A percentile compares a stretch with the other conserved stretches of the same genome.
These are phyloP conservation scores for Nothocercus julius DNA, from an alignment of 2,113 vertebrate genomes.

Conservation along the genomic window DNA sequence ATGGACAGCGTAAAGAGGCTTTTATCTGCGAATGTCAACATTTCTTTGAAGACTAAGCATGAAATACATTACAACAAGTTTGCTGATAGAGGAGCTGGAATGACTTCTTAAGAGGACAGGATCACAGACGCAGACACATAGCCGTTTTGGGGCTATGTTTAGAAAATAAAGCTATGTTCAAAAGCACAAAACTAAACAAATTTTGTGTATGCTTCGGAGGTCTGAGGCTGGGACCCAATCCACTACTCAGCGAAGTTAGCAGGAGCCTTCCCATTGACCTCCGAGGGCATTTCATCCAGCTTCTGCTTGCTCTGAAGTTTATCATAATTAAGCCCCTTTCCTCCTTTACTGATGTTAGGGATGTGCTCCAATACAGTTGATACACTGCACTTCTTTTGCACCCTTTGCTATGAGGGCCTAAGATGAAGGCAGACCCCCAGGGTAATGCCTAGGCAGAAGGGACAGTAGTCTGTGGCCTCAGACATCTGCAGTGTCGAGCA, in stretches of 20 bases:
- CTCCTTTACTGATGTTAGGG: not conserved
- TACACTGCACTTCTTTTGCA: fast-evolving
- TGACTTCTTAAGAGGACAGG: conserved; percentile 54
- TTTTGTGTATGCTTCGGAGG: conserved; percentile 27
- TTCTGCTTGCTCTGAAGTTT: not conserved
- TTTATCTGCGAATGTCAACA: conserved; percentile 71
- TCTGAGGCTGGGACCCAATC: not conserved
- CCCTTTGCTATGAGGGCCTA: not conserved
- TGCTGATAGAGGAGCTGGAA: conserved; percentile 72
- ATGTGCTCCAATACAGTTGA: not conserved
- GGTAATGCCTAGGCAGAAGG: not conserved
- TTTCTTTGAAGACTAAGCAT: conserved; percentile 75
- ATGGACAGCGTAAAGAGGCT: conserved; percentile 37
- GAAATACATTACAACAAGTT: conserved; percentile 68
- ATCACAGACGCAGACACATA: conserved; percentile 39
- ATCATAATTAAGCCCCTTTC: not conserved
- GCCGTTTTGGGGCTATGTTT: conserved; percentile 42
- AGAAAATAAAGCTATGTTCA: conserved; percentile 49
- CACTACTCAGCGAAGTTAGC: not conserved
- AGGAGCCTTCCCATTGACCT: conserved; percentile 18
- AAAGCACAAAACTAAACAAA: conserved; percentile 49
- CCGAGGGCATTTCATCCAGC: conserved; percentile 29
- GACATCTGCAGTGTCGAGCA: not conserved
- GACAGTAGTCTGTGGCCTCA: not conserved
- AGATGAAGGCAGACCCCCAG: not conserved